Evolutionary conservation across 2,888 invertebrate species (phyloP).

Genomic region (Chrysopilus asiliformis): DNA sequence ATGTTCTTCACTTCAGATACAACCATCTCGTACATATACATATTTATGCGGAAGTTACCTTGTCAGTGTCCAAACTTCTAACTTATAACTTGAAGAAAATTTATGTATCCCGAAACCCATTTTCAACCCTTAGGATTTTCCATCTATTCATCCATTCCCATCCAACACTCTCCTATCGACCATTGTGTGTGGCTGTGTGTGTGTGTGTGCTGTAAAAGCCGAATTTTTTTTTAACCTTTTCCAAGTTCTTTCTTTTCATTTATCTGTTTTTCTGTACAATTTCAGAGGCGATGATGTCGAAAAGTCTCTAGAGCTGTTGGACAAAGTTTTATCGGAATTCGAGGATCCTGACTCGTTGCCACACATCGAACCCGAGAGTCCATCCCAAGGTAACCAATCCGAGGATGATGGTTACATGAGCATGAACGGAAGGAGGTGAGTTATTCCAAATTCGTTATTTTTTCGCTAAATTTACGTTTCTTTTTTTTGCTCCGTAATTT

Average conservation of each 20-base stretch:
- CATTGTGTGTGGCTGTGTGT: too few relatives aligned
- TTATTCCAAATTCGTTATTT: slow-evolving; percentile 3
- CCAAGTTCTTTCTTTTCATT: slow-evolving; percentile 1
- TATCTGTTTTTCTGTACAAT: slow-evolving; percentile 19
- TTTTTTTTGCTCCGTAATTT: not conserved
- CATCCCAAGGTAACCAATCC: slow-evolving; percentile 69
- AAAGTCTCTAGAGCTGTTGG: slow-evolving; percentile 74
- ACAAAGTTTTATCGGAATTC: slow-evolving; percentile 81
- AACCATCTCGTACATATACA: too few relatives aligned
- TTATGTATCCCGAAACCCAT: too few relatives aligned
- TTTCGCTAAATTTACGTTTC: not conserved
- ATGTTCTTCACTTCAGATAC: too few relatives aligned
- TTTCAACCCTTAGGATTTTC: too few relatives aligned
- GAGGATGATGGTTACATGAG: slow-evolving; percentile 90
- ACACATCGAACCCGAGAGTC: slow-evolving; percentile 46
- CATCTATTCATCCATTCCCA: too few relatives aligned
- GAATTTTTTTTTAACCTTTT: not conserved
- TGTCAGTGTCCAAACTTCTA: too few relatives aligned
- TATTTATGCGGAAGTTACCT: too few relatives aligned
- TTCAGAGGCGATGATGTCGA: slow-evolving; percentile 76
- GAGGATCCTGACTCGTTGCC: slow-evolving; percentile 48
- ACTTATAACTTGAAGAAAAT: too few relatives aligned
- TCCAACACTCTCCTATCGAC: too few relatives aligned
- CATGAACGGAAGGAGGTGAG: slow-evolving; percentile 69
- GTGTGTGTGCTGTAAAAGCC: too few relatives aligned